These are phyloP conservation scores for Strix uralensis DNA, from an alignment of 2,113 vertebrate genomes.

Conservation along the genomic window DNA sequence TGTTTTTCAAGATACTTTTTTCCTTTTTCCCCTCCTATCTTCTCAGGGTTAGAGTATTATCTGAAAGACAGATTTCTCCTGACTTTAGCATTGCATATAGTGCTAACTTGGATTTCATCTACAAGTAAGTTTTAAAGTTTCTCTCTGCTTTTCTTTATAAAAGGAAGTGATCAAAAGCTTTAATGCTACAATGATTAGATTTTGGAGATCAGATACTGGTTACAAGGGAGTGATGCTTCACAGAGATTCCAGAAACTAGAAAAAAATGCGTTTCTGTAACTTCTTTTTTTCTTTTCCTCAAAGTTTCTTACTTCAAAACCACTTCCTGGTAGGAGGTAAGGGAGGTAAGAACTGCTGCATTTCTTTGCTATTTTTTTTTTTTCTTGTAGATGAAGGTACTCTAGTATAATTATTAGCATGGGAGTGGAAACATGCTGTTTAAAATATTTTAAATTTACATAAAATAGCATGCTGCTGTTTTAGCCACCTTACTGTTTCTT, in stretches of 20 bases:
- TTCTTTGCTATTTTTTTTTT: neutral
- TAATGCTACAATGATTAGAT: neutral
- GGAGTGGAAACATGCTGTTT: neutral
- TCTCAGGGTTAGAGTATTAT: neutral
- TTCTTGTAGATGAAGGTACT: neutral
- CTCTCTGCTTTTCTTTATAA: neutral
- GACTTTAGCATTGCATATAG: neutral
- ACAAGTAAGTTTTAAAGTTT: neutral
- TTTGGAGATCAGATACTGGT: neutral
- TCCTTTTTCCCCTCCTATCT: accelerated
- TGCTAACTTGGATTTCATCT: neutral
- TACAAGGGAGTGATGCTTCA: neutral
- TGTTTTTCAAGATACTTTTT: neutral
- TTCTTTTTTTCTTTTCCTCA: neutral
- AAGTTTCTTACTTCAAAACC: neutral
- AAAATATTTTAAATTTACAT: neutral
- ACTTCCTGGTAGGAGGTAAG: neutral
- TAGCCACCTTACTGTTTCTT: neutral
- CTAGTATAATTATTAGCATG: neutral
- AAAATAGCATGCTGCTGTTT: neutral
- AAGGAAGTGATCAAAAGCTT: neutral
- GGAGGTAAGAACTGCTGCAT: neutral
- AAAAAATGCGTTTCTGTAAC: neutral
- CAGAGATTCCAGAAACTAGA: neutral
- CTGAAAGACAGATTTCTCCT: neutral